A percentile compares a stretch with the other conserved stretches of the same genome.
These are phyloP conservation scores for Drosophila ficusphila DNA, from an alignment of 1,140 invertebrate genomes.

Conservation along the genomic window DNA sequence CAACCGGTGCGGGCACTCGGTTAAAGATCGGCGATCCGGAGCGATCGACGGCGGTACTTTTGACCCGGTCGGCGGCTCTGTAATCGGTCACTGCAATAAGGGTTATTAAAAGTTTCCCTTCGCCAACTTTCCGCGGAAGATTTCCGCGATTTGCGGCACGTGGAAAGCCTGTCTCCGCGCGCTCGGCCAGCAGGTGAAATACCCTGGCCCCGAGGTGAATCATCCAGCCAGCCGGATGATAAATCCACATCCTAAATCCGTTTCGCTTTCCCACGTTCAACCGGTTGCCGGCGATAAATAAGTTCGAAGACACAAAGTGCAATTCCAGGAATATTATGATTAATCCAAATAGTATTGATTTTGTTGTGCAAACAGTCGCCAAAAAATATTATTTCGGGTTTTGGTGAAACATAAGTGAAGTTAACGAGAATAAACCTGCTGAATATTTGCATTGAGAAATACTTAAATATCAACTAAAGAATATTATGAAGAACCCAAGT, in stretches of 20 bases:
- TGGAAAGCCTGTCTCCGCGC: conserved; percentile 21
- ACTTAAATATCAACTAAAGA: not conserved
- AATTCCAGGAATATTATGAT: conserved; percentile 13
- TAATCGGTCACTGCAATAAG: conserved; percentile 30
- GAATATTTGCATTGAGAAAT: not conserved
- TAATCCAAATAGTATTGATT: not conserved
- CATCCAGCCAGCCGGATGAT: conserved; percentile 13
- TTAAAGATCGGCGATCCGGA: conserved; percentile 13
- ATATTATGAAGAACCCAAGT: not conserved
- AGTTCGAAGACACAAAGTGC: conserved; percentile 4
- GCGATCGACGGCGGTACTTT: not conserved
- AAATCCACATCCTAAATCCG: conserved; percentile 43
- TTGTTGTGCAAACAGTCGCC: not conserved
- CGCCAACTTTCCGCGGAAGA: conserved; percentile 28
- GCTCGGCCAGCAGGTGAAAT: conserved; percentile 33
- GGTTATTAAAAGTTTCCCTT: conserved; percentile 49
- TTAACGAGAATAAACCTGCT: not conserved
- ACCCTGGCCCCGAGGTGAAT: conserved; percentile 20
- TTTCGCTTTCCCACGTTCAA: conserved; percentile 22
- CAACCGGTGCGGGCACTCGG: conserved; percentile 47
- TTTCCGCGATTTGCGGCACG: conserved; percentile 50
- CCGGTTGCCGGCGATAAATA: conserved; percentile 25
- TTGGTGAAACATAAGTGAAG: too few relatives aligned
- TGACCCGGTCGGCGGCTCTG: conserved; percentile 2
- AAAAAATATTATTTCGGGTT: not conserved